Evolutionary conservation across 2,888 invertebrate genomes (phyloP).

Genomic region (Allygus modestus): DNA sequence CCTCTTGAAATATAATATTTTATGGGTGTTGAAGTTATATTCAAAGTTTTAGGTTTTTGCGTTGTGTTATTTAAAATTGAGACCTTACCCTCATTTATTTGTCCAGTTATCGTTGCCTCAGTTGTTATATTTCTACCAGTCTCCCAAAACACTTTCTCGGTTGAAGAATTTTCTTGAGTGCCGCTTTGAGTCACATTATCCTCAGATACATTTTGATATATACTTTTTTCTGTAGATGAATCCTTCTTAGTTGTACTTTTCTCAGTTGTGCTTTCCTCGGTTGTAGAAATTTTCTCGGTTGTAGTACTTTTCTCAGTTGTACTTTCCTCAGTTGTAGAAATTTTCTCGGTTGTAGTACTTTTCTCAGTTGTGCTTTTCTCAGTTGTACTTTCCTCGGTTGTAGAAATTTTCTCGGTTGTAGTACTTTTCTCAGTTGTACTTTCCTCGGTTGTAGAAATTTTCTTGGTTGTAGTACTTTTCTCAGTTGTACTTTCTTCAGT

Average conservation of each 20-base stretch:
- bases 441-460: background rate
- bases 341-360: background rate
- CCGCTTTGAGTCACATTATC: background rate
- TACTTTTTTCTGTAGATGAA: background rate
- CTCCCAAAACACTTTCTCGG: background rate
- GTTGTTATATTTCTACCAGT: background rate
- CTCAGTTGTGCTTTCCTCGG: background rate
- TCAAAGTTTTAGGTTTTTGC: background rate
- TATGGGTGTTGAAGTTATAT: background rate
- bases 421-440: background rate
- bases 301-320: background rate
- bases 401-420: background rate
- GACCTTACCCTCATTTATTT: background rate
- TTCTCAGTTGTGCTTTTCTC: background rate
- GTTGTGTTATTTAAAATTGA: background rate
- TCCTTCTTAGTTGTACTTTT: background rate
- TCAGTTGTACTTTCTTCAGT: conserved; percentile 1
- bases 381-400: conserved; percentile 3
- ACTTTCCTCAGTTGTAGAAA: background rate
- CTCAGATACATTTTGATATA: background rate
- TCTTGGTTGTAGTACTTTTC: background rate
- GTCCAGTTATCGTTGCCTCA: background rate
- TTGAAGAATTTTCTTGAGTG: conserved; percentile 1
- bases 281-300: background rate
- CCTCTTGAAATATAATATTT: background rate